phyloP scores from a whole-genome alignment of 1,140 invertebrate species.

The Scaptomyza montana region DNA sequence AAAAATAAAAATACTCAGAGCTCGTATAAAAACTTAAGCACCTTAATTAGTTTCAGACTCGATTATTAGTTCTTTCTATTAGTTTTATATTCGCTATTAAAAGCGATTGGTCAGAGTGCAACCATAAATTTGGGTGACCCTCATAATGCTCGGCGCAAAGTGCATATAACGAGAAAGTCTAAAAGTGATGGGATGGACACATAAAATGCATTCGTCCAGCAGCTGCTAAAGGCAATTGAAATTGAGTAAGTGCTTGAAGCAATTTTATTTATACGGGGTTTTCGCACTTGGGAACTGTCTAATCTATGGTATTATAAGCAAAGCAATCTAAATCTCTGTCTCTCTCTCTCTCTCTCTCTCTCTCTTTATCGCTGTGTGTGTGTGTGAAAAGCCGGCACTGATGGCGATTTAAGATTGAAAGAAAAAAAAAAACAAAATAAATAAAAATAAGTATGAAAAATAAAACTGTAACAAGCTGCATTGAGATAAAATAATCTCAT shows the following conservation, averaged over 20 bases:
- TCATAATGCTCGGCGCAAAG: slow-evolving; percentile 22
- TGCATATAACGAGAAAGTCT: slow-evolving; percentile 12
- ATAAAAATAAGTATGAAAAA: background rate
- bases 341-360: background rate
- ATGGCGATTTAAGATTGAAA: slow-evolving; percentile 74
- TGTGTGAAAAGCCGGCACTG: slow-evolving; percentile 57
- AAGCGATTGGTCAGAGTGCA: background rate
- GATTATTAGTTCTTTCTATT: background rate
- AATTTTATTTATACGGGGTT: slow-evolving; percentile 33
- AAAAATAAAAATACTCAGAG: too few species aligned
- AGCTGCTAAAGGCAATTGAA: slow-evolving; percentile 16
- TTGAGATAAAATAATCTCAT: slow-evolving; percentile 70
- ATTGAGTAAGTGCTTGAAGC: slow-evolving; percentile 12
- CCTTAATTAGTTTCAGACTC: too few species aligned
- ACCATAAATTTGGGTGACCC: slow-evolving; percentile 27
- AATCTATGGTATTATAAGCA: slow-evolving; percentile 18
- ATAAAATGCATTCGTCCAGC: slow-evolving; percentile 21
- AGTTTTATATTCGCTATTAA: background rate
- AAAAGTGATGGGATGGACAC: background rate
- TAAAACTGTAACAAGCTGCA: slow-evolving; percentile 52
- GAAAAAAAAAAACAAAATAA: too few species aligned
- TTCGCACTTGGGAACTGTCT: slow-evolving; percentile 31
- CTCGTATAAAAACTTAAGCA: too few species aligned
- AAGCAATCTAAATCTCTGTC: slow-evolving; percentile 8
- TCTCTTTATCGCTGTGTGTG: slow-evolving; percentile 27